Evolutionary conservation across 2,113 vertebrate species (phyloP), one percentile per base, ranked within the genome.

Genomic region (Himantopus leucocephalus): DNA sequence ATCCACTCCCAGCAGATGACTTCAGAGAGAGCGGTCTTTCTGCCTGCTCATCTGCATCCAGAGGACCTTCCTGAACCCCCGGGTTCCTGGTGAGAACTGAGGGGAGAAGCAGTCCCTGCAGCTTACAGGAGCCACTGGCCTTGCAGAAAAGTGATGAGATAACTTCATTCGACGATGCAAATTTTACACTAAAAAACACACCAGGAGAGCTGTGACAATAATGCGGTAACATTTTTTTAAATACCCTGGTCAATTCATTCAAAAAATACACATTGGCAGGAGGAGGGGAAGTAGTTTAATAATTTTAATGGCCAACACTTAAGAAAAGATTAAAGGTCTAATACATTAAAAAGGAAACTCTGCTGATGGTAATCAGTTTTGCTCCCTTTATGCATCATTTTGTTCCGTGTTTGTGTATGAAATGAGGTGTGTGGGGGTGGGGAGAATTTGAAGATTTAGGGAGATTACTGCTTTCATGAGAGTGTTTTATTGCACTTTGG

Each of bases 341-440:
- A 96, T 96, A 92, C 53, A 96, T 96, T 97, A 97, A 91, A 95
- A 96, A 85, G 81, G 74, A 96, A 96, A 96, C 74, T 96, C 91
- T 97, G 95, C 96, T 96, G 96, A 96, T 94, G 93, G 84, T 95
- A 96, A 96, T 96, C 95, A 97, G 91, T 96, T 97, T 95, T 96
- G 62, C 84, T 92, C 87, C 77, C 95, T 95, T 96, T 96, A 96
- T 93, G 75, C 89, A 96, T 85, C 78, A 79, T 90, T 96, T 95
- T 93, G 26, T 85, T 94, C 75, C 0, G 0, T 88, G 88, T 96
- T 96, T 95, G 92, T 92, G 85, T 94, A 90, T 92, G 85, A 93
- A 94, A 92, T 95, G 63, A 83, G 67, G 68, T 59, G 52, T 12
- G 24, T 27, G 80, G 58, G 66, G 58, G 64, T 41, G 52, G 52